Percentiles rank a stretch among this genome's conserved stretches.
phyloP scores from a whole-genome alignment of 2,888 invertebrate genomes.

The Hipparchia semele region DNA sequence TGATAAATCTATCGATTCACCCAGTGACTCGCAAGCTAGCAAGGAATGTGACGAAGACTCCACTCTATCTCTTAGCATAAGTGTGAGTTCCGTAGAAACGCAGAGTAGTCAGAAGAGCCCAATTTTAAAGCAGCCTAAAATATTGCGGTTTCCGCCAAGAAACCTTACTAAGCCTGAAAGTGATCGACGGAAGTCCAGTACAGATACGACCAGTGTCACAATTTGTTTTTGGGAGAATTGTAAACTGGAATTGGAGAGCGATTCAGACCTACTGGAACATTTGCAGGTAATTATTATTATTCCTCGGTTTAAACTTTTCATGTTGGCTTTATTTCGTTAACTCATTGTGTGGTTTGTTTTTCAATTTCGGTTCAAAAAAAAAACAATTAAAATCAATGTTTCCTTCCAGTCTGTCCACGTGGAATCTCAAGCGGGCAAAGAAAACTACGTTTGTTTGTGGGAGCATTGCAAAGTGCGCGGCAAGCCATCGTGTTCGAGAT shows the following conservation, averaged over 20 bases:
- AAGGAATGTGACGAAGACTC: slow-evolving; percentile 80
- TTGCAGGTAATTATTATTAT: slow-evolving; percentile 85
- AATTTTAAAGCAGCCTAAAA: slow-evolving; percentile 91
- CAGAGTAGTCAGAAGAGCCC: slow-evolving; percentile 85
- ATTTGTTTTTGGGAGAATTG: slow-evolving; percentile 93
- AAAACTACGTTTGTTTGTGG: slow-evolving; percentile 96
- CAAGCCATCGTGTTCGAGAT: slow-evolving; percentile 94
- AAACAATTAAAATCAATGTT: neutral
- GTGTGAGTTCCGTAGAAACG: slow-evolving; percentile 68
- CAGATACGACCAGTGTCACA: slow-evolving; percentile 75
- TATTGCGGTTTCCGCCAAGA: slow-evolving; percentile 89
- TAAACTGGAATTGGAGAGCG: slow-evolving; percentile 89
- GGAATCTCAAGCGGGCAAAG: slow-evolving; percentile 91
- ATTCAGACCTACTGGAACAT: slow-evolving; percentile 92
- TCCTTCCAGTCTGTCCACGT: slow-evolving; percentile 88
- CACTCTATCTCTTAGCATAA: slow-evolving; percentile 71
- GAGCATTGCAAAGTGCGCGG: slow-evolving; percentile 97
- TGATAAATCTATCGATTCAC: slow-evolving; percentile 77
- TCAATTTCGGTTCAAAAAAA: too few species aligned
- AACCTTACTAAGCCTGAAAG: slow-evolving; percentile 64
- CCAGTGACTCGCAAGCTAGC: slow-evolving; percentile 74
- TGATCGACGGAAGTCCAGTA: slow-evolving; percentile 64
- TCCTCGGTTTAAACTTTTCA: neutral
- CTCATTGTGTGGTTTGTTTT: neutral
- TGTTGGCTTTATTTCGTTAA: neutral